These are phyloP conservation scores for Gallinago solitaria DNA, from an alignment of 2,797 vertebrate species.

Conservation along the genomic window DNA sequence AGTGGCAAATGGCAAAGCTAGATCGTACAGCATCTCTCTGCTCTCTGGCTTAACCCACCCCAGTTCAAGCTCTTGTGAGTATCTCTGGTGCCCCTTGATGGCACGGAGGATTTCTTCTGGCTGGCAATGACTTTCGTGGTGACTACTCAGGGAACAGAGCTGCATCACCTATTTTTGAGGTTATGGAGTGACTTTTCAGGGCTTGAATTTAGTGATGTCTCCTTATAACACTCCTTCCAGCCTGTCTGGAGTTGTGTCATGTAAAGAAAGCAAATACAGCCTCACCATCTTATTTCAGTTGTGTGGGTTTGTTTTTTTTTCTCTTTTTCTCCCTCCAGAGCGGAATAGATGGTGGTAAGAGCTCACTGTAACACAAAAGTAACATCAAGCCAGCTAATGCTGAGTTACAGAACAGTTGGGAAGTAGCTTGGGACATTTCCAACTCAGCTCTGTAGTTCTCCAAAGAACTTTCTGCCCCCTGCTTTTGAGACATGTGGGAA, in stretches of 20 bases:
- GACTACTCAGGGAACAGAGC: background rate
- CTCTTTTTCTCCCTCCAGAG: background rate
- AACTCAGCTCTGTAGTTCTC: conserved; percentile 26
- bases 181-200: background rate
- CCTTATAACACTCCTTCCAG: background rate
- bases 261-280: background rate
- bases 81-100: background rate
- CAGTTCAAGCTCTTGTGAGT: background rate
- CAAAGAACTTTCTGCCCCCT: conserved; percentile 46
- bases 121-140: background rate
- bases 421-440: conserved; percentile 52
- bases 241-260: background rate
- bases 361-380: background rate
- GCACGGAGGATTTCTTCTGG: background rate
- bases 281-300: background rate
- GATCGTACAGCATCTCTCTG: background rate
- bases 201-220: background rate
- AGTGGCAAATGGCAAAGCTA: background rate
- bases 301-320: background rate
- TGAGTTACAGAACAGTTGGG: conserved; percentile 30
- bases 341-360: background rate
- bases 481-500: conserved; percentile 51
- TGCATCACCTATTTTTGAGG: background rate
- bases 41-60: background rate
- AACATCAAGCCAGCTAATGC: background rate